These are phyloP conservation scores for Eidolon dupreanum DNA, from an alignment of 2,797 vertebrate species.

Conservation along the genomic window DNA sequence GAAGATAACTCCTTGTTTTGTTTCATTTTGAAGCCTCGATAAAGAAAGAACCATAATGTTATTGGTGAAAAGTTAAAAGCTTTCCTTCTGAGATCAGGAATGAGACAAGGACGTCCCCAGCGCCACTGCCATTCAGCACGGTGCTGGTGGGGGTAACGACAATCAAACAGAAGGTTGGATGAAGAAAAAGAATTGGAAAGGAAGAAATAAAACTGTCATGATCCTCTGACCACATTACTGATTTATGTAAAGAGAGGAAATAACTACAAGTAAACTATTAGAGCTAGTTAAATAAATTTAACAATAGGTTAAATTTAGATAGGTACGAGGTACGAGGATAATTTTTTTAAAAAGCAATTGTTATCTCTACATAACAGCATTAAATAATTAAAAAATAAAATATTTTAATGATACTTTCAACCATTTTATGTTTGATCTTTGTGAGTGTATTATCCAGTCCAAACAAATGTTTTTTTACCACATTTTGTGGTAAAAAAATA, in stretches of 20 bases:
- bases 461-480: not conserved
- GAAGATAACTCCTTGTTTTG: not conserved
- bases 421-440: not conserved
- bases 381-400: not conserved
- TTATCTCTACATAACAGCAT: not conserved
- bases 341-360: not conserved
- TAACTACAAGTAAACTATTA: not conserved
- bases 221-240: not conserved
- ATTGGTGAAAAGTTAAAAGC: not conserved
- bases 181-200: not conserved
- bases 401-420: not conserved
- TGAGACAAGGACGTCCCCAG: too few species aligned
- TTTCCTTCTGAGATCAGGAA: not conserved
- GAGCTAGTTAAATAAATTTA: not conserved
- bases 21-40: not conserved
- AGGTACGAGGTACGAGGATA: not conserved
- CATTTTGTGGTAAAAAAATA: not conserved
- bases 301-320: not conserved
- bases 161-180: not conserved
- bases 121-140: not conserved
- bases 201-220: not conserved
- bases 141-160: not conserved
- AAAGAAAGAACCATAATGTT: not conserved
- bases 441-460: not conserved
- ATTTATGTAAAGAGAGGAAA: not conserved